Percentiles rank a stretch among this genome's conserved stretches.
Evolutionary conservation across 1,140 invertebrate species (phyloP).

Genomic region (Tetraneura akinire): DNA sequence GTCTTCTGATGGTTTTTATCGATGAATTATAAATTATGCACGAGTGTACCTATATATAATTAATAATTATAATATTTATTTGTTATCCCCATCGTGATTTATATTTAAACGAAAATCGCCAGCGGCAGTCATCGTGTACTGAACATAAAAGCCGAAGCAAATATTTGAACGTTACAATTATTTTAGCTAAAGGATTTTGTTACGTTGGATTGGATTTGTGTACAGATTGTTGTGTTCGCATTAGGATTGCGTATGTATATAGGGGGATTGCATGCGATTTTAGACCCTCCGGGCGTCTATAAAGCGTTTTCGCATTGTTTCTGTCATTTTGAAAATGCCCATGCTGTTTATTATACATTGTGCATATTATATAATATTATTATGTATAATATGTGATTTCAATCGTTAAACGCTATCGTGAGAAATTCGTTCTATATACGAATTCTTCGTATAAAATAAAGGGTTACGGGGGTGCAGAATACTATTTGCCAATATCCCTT

Average conservation of each 20-base stretch:
- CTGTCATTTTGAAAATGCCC: neutral
- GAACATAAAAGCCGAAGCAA: neutral
- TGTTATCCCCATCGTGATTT: neutral
- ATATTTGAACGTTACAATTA: neutral
- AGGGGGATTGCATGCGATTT: neutral
- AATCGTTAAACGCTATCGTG: neutral
- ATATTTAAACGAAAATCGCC: neutral
- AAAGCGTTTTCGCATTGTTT: neutral
- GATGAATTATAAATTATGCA: neutral
- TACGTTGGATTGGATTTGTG: neutral
- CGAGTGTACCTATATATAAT: too few relatives aligned
- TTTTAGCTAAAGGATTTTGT: neutral
- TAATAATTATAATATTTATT: too few relatives aligned
- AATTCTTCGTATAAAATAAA: slow-evolving; percentile 24
- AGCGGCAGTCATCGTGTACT: neutral
- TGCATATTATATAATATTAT: too few relatives aligned
- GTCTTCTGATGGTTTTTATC: neutral
- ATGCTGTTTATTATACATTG: neutral
- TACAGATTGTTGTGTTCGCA: too few relatives aligned
- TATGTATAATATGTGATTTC: too few relatives aligned
- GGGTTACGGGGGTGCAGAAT: slow-evolving; percentile 35
- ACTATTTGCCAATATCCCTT: slow-evolving; percentile 1
- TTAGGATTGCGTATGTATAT: too few relatives aligned
- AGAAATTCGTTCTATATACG: slow-evolving; percentile 15
- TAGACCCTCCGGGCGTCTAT: neutral